Base-by-base conservation (phyloP, 1,140 invertebrate genomes). In the Ceratina calcarata region DNA sequence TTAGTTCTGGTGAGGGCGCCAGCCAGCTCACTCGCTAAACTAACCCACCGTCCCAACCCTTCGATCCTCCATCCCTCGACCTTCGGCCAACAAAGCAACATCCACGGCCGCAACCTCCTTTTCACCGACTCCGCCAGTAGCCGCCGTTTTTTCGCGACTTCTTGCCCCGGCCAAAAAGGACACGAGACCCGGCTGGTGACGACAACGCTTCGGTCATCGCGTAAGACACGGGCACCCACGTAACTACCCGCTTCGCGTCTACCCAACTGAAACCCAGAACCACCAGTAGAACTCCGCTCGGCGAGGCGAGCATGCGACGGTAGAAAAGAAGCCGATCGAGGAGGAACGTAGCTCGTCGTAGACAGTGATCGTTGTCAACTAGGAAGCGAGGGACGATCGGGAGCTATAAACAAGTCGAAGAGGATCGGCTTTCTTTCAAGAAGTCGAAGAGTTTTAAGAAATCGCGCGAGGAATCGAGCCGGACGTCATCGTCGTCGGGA, bases 1-100 rank as follows among this genome's bases (percentile, higher is more conserved):
- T 91, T 91, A 92, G 91, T 92, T 91, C 90, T 90, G 88, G 91
- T 90, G 91, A 91, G 91, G 91, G 91, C 91, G 91, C 91, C 90
- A 92, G 90, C 90, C 91, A 89, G 90, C 90, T 91, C 90, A 87
- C 91, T 90, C 82, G 85, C 87, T 88, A 85, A 91, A 90, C 87
- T 91, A 89, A 89, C 86, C 87, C 89, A 87, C 86, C 77, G 81
- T 84, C 82, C 86, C 81, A 81, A 81, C 82, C 86, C 89, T 88
- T 86, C 86, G 81, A 84, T 88, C 80, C 84, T 85, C 79, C 84
- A 85, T 85, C 86, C 86, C 85, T 80, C 81, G 80, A 79, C 78
- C 49, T 73, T 60, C 68, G 82, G 68, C 69, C 66, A 78, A 78
- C 77, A 80, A 84, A 84, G 83, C 86, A 86, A 86, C 88, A 81